Evolutionary conservation across 2,797 vertebrate genomes (phyloP).

Genomic region (Brachyalestes nurse): DNA sequence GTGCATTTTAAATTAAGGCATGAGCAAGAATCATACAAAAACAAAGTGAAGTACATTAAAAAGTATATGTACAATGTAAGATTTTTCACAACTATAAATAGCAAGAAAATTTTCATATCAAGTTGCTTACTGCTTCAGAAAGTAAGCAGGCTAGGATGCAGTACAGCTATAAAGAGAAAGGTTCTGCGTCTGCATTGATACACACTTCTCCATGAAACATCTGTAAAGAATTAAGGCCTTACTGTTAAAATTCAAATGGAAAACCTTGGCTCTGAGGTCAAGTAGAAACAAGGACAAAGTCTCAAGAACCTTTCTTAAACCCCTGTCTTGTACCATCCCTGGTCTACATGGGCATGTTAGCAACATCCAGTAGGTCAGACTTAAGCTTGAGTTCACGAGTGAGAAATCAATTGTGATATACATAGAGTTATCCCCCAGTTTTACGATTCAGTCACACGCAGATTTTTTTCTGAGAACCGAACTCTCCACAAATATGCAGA

Average conservation of each 20-base stretch:
- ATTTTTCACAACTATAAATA: slow-evolving; percentile 26
- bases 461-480: too few species aligned
- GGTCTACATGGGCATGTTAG: background rate
- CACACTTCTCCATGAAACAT: slow-evolving; percentile 55
- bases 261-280: slow-evolving; percentile 61
- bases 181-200: slow-evolving; percentile 49
- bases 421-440: too few species aligned
- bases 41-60: background rate
- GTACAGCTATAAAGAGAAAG: slow-evolving; percentile 41
- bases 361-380: background rate
- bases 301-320: slow-evolving; percentile 41
- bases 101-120: slow-evolving; percentile 1
- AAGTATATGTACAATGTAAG: slow-evolving; percentile 4
- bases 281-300: slow-evolving; percentile 52
- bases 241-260: slow-evolving; percentile 73
- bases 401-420: background rate
- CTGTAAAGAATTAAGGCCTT: slow-evolving; percentile 55
- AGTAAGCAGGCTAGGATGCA: slow-evolving; percentile 18
- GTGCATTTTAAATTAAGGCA: slow-evolving; percentile 14
- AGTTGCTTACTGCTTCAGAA: slow-evolving; percentile 36
- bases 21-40: slow-evolving; percentile 5
- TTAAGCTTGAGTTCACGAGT: background rate
- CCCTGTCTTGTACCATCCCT: slow-evolving; percentile 12
- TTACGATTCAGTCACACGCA: too few species aligned
- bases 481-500: too few species aligned